Percentiles rank a stretch among this genome's conserved stretches.
Evolutionary conservation across 2,113 vertebrate species (phyloP).

Genomic region (Orcinus orca): DNA sequence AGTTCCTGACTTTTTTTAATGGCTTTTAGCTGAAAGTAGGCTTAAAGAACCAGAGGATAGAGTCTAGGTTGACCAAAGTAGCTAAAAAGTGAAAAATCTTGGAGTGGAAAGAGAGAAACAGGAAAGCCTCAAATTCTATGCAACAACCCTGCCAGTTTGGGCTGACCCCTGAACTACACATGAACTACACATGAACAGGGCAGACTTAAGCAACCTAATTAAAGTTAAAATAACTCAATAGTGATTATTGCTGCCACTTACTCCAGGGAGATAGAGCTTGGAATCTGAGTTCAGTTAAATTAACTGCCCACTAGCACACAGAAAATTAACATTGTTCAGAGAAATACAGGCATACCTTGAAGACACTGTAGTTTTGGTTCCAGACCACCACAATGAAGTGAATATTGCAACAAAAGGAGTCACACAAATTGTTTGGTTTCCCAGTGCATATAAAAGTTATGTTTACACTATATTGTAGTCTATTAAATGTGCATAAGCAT

Average conservation of each 20-base stretch:
- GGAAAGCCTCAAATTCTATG: not conserved
- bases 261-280: not conserved
- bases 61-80: not conserved
- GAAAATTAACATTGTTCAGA: not conserved
- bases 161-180: not conserved
- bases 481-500: not conserved
- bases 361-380: not conserved
- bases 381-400: not conserved
- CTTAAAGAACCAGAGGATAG: not conserved
- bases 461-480: no score
- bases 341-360: not conserved
- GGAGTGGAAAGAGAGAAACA: not conserved
- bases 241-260: not conserved
- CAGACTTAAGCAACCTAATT: not conserved
- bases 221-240: not conserved
- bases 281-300: not conserved
- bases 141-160: not conserved
- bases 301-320: not conserved
- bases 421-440: not conserved
- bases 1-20: not conserved
- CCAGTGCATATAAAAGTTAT: not conserved
- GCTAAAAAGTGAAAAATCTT: not conserved
- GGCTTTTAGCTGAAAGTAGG: not conserved
- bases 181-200: not conserved
- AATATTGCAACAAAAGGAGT: not conserved